Conservation (phyloP, 2,113 vertebrate genomes). For the Diphyllodes magnificus region DNA sequence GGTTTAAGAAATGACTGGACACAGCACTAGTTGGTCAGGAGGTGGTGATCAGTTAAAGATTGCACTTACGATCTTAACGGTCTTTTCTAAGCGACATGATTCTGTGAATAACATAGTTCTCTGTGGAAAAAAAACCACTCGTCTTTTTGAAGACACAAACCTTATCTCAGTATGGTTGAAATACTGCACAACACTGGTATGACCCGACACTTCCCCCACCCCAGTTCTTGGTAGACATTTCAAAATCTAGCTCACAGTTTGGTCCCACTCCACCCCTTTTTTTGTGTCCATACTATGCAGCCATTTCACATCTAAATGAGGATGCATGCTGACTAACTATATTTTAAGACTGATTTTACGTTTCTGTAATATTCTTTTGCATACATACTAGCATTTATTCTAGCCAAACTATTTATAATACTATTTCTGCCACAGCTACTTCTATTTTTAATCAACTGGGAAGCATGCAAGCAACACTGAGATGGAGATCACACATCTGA, state of each 20-base stretch:
- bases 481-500: not conserved
- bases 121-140: fast-evolving
- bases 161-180: not conserved
- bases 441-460: conserved; percentile 36
- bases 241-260: not conserved
- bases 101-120: not conserved
- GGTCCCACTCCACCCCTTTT: not conserved
- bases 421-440: not conserved
- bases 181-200: not conserved
- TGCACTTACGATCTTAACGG: not conserved
- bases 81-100: not conserved
- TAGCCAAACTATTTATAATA: not conserved
- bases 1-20: not conserved
- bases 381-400: not conserved
- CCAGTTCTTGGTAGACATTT: not conserved
- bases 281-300: not conserved
- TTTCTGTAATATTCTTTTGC: not conserved
- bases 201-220: fast-evolving
- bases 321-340: not conserved
- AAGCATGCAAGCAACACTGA: not conserved
- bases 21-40: not conserved
- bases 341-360: not conserved
- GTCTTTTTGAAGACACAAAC: not conserved
- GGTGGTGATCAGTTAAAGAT: not conserved
- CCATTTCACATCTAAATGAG: not conserved